Evolutionary conservation across 2,797 vertebrate species (phyloP), one percentile per base, ranked within the genome.

Genomic region (Diplodus sargus): DNA sequence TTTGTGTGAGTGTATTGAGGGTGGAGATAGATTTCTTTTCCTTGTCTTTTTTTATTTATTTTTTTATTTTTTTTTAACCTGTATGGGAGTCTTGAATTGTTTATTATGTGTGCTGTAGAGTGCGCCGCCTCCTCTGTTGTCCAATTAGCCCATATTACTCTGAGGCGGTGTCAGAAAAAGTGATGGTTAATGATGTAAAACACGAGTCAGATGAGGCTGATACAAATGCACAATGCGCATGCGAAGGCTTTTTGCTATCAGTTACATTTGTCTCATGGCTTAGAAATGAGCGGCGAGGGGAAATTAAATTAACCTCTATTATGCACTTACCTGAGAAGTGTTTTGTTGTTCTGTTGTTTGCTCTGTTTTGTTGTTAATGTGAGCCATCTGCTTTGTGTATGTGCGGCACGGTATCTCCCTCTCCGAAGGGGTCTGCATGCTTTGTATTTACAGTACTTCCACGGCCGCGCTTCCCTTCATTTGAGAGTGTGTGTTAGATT

Each of bases 91-190:
- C 70, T 82, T 80, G 77, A 84, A 82, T 87, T 77, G 73, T 88
- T 91, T 81, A 84, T 89, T 69, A 78, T 65, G 57, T 65, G 57
- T 63, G 18, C 65, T 43, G 43, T 34, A 54, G 63, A 15, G 13
- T 18, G n/a, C 20, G 4, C 17, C 0, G 8, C 49, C 45, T 48
- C 61, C 81, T 90, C 81, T 79, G 90, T 77, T 79, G 90, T 86
- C 86, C 87, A 91, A 87, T 92, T 91, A 89, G 71, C 81, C 79
- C 64, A 48, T 22, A 87, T 92, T 91, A 88, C 67, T 63, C n/a
- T 84, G 81, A 90, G 85, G 68, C 56, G 1, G 59, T 74, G 82
- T 85, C 78, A 73, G 53, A 84, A 61, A 60, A 88, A 79, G 76
- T 71, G 83, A 87, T 49, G 75, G 70, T 77, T 77, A 82, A 79